phyloP scores from a whole-genome alignment of 1,140 invertebrate genomes.

The Chymomyza costata region DNA sequence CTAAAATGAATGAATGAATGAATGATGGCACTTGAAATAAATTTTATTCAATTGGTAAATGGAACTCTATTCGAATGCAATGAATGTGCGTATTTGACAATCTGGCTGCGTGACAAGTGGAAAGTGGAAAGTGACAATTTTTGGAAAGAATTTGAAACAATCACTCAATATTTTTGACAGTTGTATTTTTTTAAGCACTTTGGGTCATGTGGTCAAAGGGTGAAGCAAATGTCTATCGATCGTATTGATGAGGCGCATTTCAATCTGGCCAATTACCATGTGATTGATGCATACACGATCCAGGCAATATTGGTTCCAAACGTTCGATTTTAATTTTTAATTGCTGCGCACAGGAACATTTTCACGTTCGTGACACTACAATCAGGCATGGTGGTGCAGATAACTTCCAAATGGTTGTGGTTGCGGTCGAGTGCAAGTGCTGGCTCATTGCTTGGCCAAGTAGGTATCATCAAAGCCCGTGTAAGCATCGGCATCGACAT shows the following conservation, averaged over 20 bases:
- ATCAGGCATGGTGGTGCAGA: too few relatives aligned
- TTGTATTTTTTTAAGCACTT: conserved; percentile 32
- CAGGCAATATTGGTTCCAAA: conserved; percentile 51
- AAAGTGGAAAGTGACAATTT: conserved; percentile 43
- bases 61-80: neutral
- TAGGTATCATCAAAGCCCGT: too few relatives aligned
- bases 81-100: conserved; percentile 11
- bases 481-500: too few relatives aligned
- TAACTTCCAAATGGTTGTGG: conserved; percentile 9
- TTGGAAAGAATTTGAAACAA: conserved; percentile 20
- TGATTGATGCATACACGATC: conserved; percentile 52
- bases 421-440: conserved; percentile 28
- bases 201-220: neutral
- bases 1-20: conserved; percentile 21
- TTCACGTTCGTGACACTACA: too few relatives aligned
- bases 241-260: conserved; percentile 12
- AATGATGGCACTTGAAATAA: conserved; percentile 62
- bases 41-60: conserved; percentile 27
- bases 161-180: conserved; percentile 65
- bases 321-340: conserved; percentile 72
- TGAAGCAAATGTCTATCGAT: neutral
- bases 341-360: conserved; percentile 37
- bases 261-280: conserved; percentile 46
- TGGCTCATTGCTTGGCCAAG: conserved; percentile 1
- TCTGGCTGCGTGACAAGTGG: neutral